These are phyloP conservation scores for Rostratula benghalensis DNA, from an alignment of 2,113 vertebrate species.

Conservation along the genomic window DNA sequence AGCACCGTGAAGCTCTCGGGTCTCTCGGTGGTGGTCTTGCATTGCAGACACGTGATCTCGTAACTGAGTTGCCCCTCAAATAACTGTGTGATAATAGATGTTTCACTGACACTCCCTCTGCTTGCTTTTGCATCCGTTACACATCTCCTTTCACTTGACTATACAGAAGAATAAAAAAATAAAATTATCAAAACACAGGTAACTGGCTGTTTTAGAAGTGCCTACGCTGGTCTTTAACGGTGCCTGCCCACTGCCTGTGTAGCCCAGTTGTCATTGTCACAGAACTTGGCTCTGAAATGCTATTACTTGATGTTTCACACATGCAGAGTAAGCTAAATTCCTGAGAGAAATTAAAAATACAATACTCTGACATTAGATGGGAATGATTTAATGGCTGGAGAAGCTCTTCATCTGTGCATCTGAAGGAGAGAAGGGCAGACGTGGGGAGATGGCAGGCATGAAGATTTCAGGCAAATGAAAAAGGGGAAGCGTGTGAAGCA, in stretches of 20 bases:
- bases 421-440: background rate
- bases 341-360: background rate
- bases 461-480: background rate
- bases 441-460: rapidly evolving
- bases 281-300: background rate
- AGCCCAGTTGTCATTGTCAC: background rate
- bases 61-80: conserved; percentile 85
- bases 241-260: background rate
- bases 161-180: background rate
- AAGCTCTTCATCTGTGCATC: background rate
- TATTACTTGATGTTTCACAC: background rate
- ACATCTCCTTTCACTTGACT: conserved; percentile 48
- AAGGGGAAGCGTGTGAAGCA: background rate
- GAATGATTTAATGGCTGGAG: background rate
- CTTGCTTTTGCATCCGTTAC: background rate
- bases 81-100: conserved; percentile 79
- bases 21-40: conserved; percentile 71
- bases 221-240: background rate
- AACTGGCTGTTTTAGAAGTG: background rate
- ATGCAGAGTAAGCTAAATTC: background rate
- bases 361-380: background rate
- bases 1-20: conserved; percentile 81
- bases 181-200: background rate
- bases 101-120: background rate
- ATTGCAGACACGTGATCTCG: conserved; percentile 74